Percentiles rank a stretch among this genome's conserved stretches.
These are phyloP conservation scores for Pteria penguin DNA, from an alignment of 2,888 invertebrate genomes.

Conservation along the genomic window DNA sequence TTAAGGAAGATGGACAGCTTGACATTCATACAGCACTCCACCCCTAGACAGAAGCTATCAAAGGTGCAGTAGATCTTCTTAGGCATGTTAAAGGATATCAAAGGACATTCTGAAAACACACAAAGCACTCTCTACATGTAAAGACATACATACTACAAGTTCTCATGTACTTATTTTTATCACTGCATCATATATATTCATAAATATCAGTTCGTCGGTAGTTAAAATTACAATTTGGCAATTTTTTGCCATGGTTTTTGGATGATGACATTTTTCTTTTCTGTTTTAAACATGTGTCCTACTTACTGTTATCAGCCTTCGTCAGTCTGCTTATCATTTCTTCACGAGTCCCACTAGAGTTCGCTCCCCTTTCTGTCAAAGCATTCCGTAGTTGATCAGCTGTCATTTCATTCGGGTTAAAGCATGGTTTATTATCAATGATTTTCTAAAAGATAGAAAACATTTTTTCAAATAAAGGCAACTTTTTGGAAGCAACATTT, in stretches of 20 bases:
- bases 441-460: constrained; percentile 47
- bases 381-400: constrained; percentile 58
- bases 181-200: too few relatives aligned
- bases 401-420: constrained; percentile 62
- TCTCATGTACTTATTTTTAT: too few relatives aligned
- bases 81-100: constrained; percentile 56
- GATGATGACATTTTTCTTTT: too few relatives aligned
- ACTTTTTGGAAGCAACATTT: too few relatives aligned
- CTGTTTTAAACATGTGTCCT: not conserved
- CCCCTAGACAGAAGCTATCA: constrained; percentile 62
- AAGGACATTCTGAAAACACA: constrained; percentile 64
- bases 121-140: too few relatives aligned
- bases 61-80: constrained; percentile 61
- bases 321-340: constrained; percentile 48
- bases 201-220: too few relatives aligned
- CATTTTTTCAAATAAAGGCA: not conserved
- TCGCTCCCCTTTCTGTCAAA: constrained; percentile 51
- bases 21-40: constrained; percentile 67
- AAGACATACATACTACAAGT: too few relatives aligned
- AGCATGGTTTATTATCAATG: constrained; percentile 59
- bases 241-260: too few relatives aligned
- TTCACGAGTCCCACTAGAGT: constrained; percentile 47
- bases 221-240: too few relatives aligned
- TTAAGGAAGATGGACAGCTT: constrained; percentile 64
- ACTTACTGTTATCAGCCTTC: constrained; percentile 52